These are phyloP conservation scores for Polymixis lichenea DNA, from an alignment of 2,888 invertebrate genomes.

Conservation along the genomic window DNA sequence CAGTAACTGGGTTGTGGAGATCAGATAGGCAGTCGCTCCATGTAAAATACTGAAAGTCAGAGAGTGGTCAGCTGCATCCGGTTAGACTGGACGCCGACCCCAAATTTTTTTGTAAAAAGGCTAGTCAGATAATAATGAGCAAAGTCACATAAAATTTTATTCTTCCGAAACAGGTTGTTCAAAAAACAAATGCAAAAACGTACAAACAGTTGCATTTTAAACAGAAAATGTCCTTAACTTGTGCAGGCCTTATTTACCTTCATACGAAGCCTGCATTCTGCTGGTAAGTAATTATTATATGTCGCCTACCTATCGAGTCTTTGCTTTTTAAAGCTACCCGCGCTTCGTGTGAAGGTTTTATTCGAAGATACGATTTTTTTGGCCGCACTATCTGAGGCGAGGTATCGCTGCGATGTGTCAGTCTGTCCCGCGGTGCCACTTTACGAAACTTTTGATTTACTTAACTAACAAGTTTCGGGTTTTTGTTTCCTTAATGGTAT, in stretches of 20 bases:
- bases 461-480: constrained; percentile 66
- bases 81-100: too few relatives aligned
- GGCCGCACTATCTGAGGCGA: constrained; percentile 70
- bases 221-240: constrained; percentile 40
- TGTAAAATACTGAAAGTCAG: too few relatives aligned
- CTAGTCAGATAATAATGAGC: not conserved
- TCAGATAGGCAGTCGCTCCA: too few relatives aligned
- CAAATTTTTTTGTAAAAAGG: too few relatives aligned
- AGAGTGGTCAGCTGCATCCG: too few relatives aligned
- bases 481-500: constrained; percentile 67
- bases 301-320: constrained; percentile 79
- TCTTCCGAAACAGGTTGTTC: constrained; percentile 11
- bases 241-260: constrained; percentile 51
- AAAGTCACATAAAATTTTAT: not conserved
- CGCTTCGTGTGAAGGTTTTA: constrained; percentile 71
- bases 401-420: constrained; percentile 81
- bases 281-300: constrained; percentile 76
- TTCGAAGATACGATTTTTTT: constrained; percentile 67
- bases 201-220: constrained; percentile 35
- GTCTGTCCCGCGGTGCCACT: constrained; percentile 79
- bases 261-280: constrained; percentile 45
- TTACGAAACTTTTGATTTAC: constrained; percentile 82
- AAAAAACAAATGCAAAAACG: constrained; percentile 17
- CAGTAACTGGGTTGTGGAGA: too few relatives aligned
- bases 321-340: constrained; percentile 78